phyloP scores from a whole-genome alignment of 1,140 invertebrate genomes.

The Drosophila ambigua region DNA sequence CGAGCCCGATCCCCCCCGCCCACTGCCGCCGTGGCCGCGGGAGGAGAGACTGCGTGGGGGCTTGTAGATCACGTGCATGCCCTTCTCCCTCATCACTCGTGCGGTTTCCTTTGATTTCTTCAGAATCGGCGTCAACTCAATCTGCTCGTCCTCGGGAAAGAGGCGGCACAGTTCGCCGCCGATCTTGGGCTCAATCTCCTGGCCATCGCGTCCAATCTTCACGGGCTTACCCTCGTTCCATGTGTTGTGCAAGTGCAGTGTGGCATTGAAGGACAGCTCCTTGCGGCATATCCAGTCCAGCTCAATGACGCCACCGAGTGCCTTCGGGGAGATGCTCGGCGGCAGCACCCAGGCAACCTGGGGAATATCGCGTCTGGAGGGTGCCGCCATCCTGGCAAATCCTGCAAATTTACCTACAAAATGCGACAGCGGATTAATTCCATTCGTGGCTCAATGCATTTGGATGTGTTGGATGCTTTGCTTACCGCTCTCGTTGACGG shows the following conservation, averaged over 20 bases:
- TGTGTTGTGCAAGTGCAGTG: slow-evolving; percentile 96
- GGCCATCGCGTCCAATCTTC: slow-evolving; percentile 99
- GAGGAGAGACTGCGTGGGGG: slow-evolving; percentile 84
- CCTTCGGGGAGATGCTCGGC: slow-evolving; percentile 95
- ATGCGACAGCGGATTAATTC: background rate
- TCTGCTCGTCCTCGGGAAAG: slow-evolving; percentile 96
- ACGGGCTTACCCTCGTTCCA: slow-evolving; percentile 99
- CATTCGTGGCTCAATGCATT: background rate
- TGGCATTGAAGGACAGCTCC: slow-evolving; percentile 96
- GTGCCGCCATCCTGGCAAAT: slow-evolving; percentile 94
- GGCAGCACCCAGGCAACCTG: slow-evolving; percentile 97
- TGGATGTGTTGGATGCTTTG: slow-evolving; percentile 16
- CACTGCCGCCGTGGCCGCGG: slow-evolving; percentile 84
- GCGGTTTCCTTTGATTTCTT: slow-evolving; percentile 94
- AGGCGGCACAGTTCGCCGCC: slow-evolving; percentile 97
- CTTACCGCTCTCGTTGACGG: slow-evolving; percentile 97
- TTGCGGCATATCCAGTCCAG: slow-evolving; percentile 98
- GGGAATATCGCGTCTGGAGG: slow-evolving; percentile 94
- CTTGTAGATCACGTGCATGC: slow-evolving; percentile 84
- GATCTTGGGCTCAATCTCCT: slow-evolving; percentile 98
- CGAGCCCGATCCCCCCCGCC: slow-evolving; percentile 72
- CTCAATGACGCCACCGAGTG: slow-evolving; percentile 97
- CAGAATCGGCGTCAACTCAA: slow-evolving; percentile 95
- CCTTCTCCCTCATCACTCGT: slow-evolving; percentile 85
- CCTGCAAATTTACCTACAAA: slow-evolving; percentile 90